Evolutionary conservation across 2,888 invertebrate species (phyloP).

Genomic region (Bugula neritina): DNA sequence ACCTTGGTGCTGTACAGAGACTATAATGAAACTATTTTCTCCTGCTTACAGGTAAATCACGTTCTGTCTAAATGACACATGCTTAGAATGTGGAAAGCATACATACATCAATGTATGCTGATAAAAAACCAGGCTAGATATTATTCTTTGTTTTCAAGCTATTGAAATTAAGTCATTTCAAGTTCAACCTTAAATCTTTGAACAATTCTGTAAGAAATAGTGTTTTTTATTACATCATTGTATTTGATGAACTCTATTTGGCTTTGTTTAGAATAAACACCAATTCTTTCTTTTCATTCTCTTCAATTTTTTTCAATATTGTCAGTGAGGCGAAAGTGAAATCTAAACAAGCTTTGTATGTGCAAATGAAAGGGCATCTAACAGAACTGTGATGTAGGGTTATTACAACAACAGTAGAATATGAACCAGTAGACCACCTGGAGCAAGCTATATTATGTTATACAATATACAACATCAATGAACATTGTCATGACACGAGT

Average conservation of each 20-base stretch:
- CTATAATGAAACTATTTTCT: no score
- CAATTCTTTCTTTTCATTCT: not conserved
- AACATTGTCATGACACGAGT: no score
- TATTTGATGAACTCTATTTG: not conserved
- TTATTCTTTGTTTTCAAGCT: not conserved
- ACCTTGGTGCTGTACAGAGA: no score
- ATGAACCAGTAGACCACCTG: not conserved
- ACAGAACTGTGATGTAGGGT: no score
- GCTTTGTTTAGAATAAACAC: not conserved
- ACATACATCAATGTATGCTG: not conserved
- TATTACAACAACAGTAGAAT: no score
- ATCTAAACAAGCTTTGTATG: not conserved
- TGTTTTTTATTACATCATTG: not conserved
- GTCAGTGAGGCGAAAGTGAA: not conserved
- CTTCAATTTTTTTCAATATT: not conserved
- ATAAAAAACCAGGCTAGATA: not conserved
- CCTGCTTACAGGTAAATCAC: no score
- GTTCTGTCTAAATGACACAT: no score
- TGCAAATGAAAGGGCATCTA: not conserved
- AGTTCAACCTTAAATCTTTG: not conserved
- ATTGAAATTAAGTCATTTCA: not conserved
- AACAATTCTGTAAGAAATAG: not conserved
- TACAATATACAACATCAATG: no score
- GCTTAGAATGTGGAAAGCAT: not conserved
- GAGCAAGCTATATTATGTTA: no score